Evolutionary conservation across 2,113 vertebrate genomes (phyloP).

Genomic region (Suricata suricatta): DNA sequence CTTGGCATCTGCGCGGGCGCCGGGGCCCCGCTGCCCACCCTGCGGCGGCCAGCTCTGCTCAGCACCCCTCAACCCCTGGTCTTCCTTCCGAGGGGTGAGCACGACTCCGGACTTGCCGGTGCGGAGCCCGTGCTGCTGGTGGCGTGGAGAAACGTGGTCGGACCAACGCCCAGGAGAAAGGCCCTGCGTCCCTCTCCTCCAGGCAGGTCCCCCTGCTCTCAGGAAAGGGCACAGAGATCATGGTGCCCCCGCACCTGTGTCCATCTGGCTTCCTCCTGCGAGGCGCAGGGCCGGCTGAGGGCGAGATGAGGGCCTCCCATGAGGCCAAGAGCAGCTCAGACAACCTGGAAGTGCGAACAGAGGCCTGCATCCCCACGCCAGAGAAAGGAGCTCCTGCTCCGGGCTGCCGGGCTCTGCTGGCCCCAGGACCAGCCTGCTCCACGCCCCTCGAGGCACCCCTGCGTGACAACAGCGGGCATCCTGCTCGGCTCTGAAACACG

Average conservation of each 20-base stretch:
- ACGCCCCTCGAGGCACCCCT: fast-evolving
- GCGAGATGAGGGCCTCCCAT: neutral
- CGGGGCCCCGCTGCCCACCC: neutral
- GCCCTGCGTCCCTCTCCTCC: neutral
- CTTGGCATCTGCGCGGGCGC: fast-evolving
- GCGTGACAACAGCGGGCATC: neutral
- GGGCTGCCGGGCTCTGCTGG: neutral
- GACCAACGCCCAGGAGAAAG: neutral
- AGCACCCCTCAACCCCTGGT: neutral
- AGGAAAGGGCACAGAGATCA: neutral
- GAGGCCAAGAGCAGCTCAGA: neutral
- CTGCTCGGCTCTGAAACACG: neutral
- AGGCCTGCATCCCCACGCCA: fast-evolving
- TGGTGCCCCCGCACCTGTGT: neutral
- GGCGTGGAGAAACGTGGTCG: fast-evolving
- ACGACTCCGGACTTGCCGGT: neutral
- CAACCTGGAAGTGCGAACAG: no score
- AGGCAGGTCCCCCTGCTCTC: neutral
- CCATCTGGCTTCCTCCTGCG: fast-evolving
- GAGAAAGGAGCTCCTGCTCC: neutral
- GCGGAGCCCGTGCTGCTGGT: fast-evolving
- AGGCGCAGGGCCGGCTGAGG: fast-evolving
- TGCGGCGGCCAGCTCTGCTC: neutral
- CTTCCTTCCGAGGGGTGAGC: fast-evolving
- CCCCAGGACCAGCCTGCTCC: fast-evolving